Evolutionary conservation across 92 coral and sea anemone genomes (phyloP).

Genomic region (Ricordea florida): DNA sequence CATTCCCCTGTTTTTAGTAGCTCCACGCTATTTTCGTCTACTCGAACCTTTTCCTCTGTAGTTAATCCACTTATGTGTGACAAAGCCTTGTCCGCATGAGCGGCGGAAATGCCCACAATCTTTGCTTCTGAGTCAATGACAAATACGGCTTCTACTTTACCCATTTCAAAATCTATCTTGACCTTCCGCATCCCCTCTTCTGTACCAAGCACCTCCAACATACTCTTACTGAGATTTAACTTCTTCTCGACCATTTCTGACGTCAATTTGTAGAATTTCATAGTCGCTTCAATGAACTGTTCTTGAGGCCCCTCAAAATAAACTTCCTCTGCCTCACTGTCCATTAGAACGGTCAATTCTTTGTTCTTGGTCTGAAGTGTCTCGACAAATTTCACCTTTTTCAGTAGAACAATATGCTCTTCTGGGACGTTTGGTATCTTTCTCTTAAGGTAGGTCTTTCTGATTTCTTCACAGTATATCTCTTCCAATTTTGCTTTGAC

Average conservation of each 20-base stretch:
- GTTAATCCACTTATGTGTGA: conserved; percentile 36
- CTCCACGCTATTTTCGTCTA: conserved; percentile 33
- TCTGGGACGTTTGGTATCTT: conserved; percentile 33
- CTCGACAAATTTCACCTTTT: conserved; percentile 61
- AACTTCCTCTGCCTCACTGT: conserved; percentile 50
- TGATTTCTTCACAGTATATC: conserved; percentile 48
- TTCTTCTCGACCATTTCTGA: conserved; percentile 44
- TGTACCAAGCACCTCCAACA: conserved; percentile 54
- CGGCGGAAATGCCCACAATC: conserved; percentile 43
- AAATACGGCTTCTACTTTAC: conserved; percentile 62
- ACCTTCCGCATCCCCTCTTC: conserved; percentile 53
- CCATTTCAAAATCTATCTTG: conserved; percentile 26
- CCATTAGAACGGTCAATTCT: conserved; percentile 58
- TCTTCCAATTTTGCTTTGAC: conserved; percentile 26
- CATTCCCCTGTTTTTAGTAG: conserved; percentile 41
- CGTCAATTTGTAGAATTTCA: conserved; percentile 45
- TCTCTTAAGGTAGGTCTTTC: conserved; percentile 46
- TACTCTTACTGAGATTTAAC: conserved; percentile 21
- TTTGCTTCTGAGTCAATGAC: conserved; percentile 52
- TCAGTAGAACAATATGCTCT: conserved; percentile 63
- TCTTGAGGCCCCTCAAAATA: conserved; percentile 73
- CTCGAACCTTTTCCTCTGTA: conserved; percentile 54
- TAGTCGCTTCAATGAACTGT: conserved; percentile 59
- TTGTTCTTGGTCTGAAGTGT: conserved; percentile 41
- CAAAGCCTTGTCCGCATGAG: conserved; percentile 56